Evolutionary conservation across 1,140 invertebrate genomes (phyloP).

Genomic region (Brachionus rotundiformis): DNA sequence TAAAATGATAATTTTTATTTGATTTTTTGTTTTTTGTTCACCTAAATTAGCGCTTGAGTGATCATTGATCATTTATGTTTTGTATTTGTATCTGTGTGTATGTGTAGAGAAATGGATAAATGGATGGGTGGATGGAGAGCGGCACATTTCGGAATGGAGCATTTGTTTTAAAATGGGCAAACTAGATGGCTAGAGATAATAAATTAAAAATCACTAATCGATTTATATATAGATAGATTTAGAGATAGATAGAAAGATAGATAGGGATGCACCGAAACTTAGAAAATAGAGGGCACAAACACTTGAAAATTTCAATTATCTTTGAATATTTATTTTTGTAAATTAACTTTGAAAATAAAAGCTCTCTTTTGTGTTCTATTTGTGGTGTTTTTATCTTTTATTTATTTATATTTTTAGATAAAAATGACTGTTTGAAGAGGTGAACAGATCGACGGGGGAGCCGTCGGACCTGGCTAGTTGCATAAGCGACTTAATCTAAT

Average conservation of each 20-base stretch:
- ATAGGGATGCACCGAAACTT: neutral
- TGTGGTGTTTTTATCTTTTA: neutral
- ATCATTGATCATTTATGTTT: neutral
- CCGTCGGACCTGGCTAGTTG: neutral
- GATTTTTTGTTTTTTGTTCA: neutral
- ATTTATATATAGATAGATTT: neutral
- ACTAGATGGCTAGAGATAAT: conserved; percentile 1
- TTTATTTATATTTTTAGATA: conserved; percentile 21
- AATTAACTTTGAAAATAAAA: conserved; percentile 38
- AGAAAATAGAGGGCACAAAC: neutral
- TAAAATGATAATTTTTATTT: conserved; percentile 10
- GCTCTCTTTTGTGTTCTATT: neutral
- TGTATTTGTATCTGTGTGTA: neutral
- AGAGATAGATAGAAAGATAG: neutral
- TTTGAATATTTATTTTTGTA: conserved; percentile 37
- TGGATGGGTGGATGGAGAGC: neutral
- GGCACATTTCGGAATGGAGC: neutral
- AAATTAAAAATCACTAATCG: neutral
- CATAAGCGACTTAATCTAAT: conserved; percentile 27
- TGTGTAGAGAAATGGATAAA: neutral
- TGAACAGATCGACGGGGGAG: neutral
- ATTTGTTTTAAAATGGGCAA: neutral
- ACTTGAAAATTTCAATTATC: conserved; percentile 34
- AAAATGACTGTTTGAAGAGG: neutral
- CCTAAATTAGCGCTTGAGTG: conserved; percentile 7